Conservation (phyloP, 2,113 vertebrate genomes). For the Xiphias gladius region DNA sequence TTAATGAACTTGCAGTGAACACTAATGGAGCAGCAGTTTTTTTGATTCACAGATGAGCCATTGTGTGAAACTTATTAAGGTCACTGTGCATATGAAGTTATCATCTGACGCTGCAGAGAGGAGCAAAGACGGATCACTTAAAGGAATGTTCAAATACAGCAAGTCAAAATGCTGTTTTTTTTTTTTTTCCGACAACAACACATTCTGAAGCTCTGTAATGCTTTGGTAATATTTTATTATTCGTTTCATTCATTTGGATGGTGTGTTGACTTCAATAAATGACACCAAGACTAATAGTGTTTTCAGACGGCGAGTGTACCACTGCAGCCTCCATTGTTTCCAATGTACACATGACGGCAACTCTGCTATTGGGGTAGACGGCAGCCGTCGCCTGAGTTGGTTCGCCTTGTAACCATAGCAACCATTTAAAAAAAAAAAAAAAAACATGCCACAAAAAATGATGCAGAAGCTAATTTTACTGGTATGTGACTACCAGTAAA, state of each 20-base stretch:
- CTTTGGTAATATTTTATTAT: background rate
- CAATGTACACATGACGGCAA: background rate
- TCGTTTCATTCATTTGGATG: background rate
- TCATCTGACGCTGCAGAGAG: background rate
- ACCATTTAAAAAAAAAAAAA: no score
- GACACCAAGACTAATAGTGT: background rate
- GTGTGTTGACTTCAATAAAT: background rate
- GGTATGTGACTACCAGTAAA: background rate
- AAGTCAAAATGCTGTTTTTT: background rate
- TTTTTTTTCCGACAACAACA: background rate
- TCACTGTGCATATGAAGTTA: background rate
- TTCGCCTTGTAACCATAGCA: background rate
- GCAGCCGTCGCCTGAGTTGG: background rate
- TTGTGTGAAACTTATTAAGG: constrained; percentile 31
- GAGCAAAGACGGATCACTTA: background rate
- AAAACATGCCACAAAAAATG: background rate
- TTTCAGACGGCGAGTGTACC: background rate
- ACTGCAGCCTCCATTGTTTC: background rate
- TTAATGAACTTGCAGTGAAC: constrained; percentile 34
- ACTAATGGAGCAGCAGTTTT: constrained; percentile 10
- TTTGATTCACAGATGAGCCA: constrained; percentile 32
- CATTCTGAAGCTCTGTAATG: background rate
- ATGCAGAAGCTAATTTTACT: background rate
- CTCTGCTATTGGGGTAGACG: background rate
- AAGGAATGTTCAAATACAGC: background rate